Evolutionary conservation across 2,888 invertebrate genomes (phyloP), one percentile per base, ranked within the genome.

Genomic region (Melinaea menophilus): DNA sequence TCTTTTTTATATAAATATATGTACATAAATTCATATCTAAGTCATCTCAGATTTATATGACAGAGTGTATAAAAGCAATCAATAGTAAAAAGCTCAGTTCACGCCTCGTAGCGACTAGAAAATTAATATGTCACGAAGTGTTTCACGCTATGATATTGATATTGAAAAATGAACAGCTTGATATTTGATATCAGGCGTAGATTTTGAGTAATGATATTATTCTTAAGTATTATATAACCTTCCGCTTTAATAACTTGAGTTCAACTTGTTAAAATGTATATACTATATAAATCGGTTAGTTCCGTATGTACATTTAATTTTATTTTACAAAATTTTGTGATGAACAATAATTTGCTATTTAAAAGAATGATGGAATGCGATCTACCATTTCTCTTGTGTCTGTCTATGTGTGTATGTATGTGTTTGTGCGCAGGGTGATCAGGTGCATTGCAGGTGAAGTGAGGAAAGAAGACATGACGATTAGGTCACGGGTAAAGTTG

Each of bases 81-180:
- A 76, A 67, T 62, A 62, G 57, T 68, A 65, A 46, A 61, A 62
- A 62, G 31, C 56, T 59, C 58, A 63, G 61, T 62, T 67, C 68
- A 48, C 69, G 68, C 71, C 72, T 67, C 70, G 70, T 79, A 79
- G 77, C 78, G 75, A 79, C 76, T 79, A 77, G 79, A 78, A 79
- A 82, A 84, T 84, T 79, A 81, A 81, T 80, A 78, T 83, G 82
- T 84, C 83, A 80, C 75, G 72, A 78, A 78, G 79, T 77, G 77
- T 76, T 60, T 58, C 73, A 76, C 73, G 73, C 71, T 71, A 62
- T 64, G 73, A 77, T 79, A 77, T 79, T 81, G 83, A 81, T 81
- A 80, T 78, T 80, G 82, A 82, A 81, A 80, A 83, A 81, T 81
- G 79, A 81, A 72, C 73, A 70, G 72, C 76, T 76, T 79, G 78